These are phyloP conservation scores for Ailurus styani DNA, from an alignment of 2,113 vertebrate species.

Conservation along the genomic window DNA sequence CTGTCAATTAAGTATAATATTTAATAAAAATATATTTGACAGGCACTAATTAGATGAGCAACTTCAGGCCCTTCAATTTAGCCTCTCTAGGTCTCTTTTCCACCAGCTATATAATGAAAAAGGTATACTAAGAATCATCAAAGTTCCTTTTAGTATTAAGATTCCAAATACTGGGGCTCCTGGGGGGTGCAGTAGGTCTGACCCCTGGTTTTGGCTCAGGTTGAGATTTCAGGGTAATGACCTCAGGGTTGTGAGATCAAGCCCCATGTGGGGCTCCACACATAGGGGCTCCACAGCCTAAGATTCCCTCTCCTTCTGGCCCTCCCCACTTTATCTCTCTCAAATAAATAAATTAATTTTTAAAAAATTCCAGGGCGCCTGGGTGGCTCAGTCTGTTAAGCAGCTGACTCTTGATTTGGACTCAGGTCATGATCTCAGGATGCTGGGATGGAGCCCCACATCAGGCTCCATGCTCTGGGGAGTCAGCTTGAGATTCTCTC, in stretches of 20 bases:
- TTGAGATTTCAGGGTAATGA: neutral
- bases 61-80: neutral
- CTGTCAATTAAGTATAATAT: conserved; percentile 48
- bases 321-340: neutral
- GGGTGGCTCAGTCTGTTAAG: neutral
- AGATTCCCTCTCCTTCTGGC: neutral
- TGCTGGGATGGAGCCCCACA: neutral
- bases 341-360: neutral
- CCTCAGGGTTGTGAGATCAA: neutral
- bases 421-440: neutral
- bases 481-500: neutral
- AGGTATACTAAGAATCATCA: conserved; percentile 21
- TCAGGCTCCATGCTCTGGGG: neutral
- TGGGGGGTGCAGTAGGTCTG: neutral
- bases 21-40: neutral
- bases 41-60: neutral
- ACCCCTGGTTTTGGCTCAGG: neutral
- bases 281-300: neutral
- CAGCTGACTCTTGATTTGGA: neutral
- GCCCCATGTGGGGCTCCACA: neutral
- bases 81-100: neutral
- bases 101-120: neutral
- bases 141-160: neutral
- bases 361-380: neutral
- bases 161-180: neutral